Base-by-base conservation (phyloP, 2,888 invertebrate species). In the Clusia tigrina region DNA sequence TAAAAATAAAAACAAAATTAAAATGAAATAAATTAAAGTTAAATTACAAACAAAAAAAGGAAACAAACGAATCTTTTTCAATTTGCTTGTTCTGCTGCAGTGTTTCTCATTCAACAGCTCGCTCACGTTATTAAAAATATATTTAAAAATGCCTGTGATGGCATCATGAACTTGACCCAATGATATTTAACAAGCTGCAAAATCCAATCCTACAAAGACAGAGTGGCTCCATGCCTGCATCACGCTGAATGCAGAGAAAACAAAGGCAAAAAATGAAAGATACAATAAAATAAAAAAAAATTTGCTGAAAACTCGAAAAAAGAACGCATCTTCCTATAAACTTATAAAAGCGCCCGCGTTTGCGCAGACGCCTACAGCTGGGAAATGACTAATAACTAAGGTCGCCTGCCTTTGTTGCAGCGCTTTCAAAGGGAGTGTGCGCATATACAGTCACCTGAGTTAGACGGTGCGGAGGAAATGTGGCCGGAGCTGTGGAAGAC, bases 311-410 rank as follows among this genome's bases (percentile, higher is more conserved):
- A 32, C 32, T 9, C 32, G 32, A 32, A 48, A 20, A 20, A 48
- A 48, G 6, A 48, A 15, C 18, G 20, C 48, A 42, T 6, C 48
- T 20, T 48, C 48, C 22, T 22, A 5, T 48, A 48, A 48, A 48
- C 5, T 48, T 3, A 22, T 48, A 48, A 48, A 20, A 48, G 5
- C 48, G 48, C 9, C 22, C 20, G 48, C 22, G 42, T 12, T 9
- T 32, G 12, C 32, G 3, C 42, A n/a, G n/a, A 10, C n/a, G 42
- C 3, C 42, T 48, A 3, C 48, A 48, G 9, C 48, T 22, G 23
- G n/a, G n/a, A 54, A 70, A 76, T 75, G 77, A 75, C 74, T 77
- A 75, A 75, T 75, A 76, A 77, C 74, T 75, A 77, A 75, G 74
- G 74, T 75, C 75, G 72, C 25, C 6, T 12, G 24, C 48, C n/a